These are phyloP conservation scores for Centropus unirufus DNA, from an alignment of 2,113 vertebrate species.

Conservation along the genomic window DNA sequence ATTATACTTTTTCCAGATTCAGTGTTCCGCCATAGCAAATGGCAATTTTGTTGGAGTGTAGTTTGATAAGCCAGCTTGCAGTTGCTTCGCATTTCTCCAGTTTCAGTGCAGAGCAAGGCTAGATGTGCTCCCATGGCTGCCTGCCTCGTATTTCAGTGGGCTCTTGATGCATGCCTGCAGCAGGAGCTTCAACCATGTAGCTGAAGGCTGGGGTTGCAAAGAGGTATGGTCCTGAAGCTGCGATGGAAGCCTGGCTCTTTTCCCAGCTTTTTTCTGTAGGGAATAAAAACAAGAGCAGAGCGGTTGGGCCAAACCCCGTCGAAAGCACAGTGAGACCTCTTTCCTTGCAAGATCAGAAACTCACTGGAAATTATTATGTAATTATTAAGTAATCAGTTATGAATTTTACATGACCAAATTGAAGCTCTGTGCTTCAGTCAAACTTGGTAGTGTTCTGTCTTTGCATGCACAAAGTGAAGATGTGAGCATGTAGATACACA, in stretches of 20 bases:
- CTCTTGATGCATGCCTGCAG: neutral
- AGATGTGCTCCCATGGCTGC: accelerated
- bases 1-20: neutral
- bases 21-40: neutral
- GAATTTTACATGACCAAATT: neutral
- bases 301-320: neutral
- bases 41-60: neutral
- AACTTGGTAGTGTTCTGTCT: neutral
- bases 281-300: neutral
- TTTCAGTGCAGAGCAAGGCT: neutral
- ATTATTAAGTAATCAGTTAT: neutral
- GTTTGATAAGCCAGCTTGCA: neutral
- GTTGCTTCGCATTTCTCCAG: neutral
- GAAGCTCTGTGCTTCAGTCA: neutral
- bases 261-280: neutral
- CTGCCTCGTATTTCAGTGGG: neutral
- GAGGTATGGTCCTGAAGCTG: neutral
- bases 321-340: neutral
- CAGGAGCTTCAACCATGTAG: neutral
- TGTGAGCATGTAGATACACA: neutral
- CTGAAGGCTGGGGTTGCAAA: neutral
- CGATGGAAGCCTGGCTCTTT: neutral
- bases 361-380: neutral
- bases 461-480: neutral
- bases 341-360: neutral